Percentiles rank a stretch among this genome's conserved stretches.
These are phyloP conservation scores for Lasioglossum malachurum DNA, from an alignment of 2,888 invertebrate genomes.

Conservation along the genomic window DNA sequence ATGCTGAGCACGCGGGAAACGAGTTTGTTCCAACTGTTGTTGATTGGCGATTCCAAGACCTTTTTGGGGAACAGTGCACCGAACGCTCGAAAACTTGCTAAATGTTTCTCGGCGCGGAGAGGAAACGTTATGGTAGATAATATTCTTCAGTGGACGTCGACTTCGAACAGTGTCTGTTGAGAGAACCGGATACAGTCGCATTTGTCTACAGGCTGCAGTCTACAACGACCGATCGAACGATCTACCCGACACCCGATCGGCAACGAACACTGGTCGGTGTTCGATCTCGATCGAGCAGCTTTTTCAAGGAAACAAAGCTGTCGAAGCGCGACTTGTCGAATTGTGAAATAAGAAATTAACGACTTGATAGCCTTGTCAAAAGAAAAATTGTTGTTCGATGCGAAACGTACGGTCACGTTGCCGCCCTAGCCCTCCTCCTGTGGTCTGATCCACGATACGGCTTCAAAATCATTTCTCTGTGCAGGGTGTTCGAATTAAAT, in stretches of 20 bases:
- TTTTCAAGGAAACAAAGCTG: neutral
- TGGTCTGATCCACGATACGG: too few species aligned
- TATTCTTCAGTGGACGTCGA: neutral
- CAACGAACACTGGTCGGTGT: too few species aligned
- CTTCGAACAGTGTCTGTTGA: neutral
- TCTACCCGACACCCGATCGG: too few species aligned
- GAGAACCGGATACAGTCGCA: constrained; percentile 18
- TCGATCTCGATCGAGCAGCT: too few species aligned
- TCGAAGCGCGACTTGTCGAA: too few species aligned
- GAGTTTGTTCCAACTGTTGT: neutral
- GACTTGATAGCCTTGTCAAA: constrained; percentile 28
- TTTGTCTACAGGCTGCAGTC: neutral
- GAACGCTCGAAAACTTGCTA: too few species aligned
- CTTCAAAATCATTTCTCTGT: too few species aligned
- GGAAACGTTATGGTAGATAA: neutral
- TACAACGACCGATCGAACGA: neutral
- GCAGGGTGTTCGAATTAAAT: neutral
- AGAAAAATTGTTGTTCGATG: constrained; percentile 44
- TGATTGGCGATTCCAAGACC: neutral
- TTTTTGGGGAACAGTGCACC: neutral
- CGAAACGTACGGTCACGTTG: constrained; percentile 14
- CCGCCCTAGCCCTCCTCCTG: too few species aligned
- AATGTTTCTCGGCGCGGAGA: neutral
- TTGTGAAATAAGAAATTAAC: neutral
- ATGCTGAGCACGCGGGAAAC: neutral